phyloP scores from a whole-genome alignment of 2,888 invertebrate species.

The Eupithecia dodoneata region DNA sequence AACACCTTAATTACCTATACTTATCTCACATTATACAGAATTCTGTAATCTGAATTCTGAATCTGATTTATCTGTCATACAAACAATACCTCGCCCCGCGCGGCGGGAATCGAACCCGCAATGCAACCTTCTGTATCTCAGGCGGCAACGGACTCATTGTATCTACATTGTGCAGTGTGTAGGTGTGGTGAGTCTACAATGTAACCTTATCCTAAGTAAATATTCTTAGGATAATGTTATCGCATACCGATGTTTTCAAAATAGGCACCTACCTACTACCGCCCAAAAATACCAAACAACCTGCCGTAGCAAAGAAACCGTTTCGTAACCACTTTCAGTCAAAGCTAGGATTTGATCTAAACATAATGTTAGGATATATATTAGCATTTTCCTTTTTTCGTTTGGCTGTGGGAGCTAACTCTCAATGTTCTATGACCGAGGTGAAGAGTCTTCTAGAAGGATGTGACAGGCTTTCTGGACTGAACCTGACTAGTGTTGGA shows the following conservation, averaged over 20 bases:
- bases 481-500: conserved; percentile 74
- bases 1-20: too few relatives aligned
- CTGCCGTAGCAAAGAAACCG: neutral
- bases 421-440: conserved; percentile 65
- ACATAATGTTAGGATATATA: conserved; percentile 35
- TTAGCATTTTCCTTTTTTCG: conserved; percentile 43
- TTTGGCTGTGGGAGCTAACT: conserved; percentile 44
- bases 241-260: conserved; percentile 32
- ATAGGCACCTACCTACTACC: conserved; percentile 12
- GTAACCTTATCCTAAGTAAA: conserved; percentile 4
- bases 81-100: too few relatives aligned
- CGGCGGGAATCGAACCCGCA: neutral
- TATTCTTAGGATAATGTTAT: conserved; percentile 25
- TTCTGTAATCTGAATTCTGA: too few relatives aligned
- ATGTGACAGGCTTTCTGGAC: conserved; percentile 68
- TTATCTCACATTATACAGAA: too few relatives aligned
- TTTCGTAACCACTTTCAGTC: conserved; percentile 12
- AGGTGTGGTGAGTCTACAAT: neutral
- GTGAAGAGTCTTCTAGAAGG: conserved; percentile 73
- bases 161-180: neutral
- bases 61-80: too few relatives aligned
- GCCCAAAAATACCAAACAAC: conserved; percentile 9
- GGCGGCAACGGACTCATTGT: neutral
- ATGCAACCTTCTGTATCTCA: neutral
- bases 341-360: conserved; percentile 21